Conservation (phyloP, 2,888 invertebrate genomes). For the Galerucella calmariensis region DNA sequence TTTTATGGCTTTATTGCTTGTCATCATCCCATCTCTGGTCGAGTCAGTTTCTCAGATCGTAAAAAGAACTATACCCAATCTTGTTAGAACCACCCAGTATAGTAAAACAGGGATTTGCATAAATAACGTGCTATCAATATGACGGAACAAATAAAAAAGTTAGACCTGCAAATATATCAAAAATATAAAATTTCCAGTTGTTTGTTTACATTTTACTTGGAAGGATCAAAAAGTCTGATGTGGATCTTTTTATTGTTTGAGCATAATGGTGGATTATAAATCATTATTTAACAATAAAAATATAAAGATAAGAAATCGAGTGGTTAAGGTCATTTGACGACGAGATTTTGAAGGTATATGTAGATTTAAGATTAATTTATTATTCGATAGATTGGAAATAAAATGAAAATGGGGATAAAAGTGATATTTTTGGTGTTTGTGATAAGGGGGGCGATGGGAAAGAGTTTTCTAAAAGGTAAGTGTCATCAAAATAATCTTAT, state of each 20-base stretch:
- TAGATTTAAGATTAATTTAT: too few relatives aligned
- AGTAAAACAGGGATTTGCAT: too few relatives aligned
- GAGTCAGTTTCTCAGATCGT: too few relatives aligned
- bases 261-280: neutral
- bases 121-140: too few relatives aligned
- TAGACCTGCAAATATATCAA: too few relatives aligned
- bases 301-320: neutral
- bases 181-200: too few relatives aligned
- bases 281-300: slow-evolving; percentile 2
- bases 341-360: neutral
- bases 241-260: neutral
- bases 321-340: neutral
- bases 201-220: too few relatives aligned
- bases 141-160: too few relatives aligned
- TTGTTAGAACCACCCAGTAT: too few relatives aligned
- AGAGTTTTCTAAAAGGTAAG: slow-evolving; percentile 12
- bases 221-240: neutral
- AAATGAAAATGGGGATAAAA: slow-evolving; percentile 10
- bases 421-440: slow-evolving; percentile 11
- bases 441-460: neutral
- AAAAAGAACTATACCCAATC: too few relatives aligned
- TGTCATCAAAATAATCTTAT: neutral
- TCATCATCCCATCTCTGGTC: too few relatives aligned
- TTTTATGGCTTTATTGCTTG: too few relatives aligned
- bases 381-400: slow-evolving; percentile 5